phyloP scores from a whole-genome alignment of 2,113 vertebrate genomes.

The Sisor rabdophorus region DNA sequence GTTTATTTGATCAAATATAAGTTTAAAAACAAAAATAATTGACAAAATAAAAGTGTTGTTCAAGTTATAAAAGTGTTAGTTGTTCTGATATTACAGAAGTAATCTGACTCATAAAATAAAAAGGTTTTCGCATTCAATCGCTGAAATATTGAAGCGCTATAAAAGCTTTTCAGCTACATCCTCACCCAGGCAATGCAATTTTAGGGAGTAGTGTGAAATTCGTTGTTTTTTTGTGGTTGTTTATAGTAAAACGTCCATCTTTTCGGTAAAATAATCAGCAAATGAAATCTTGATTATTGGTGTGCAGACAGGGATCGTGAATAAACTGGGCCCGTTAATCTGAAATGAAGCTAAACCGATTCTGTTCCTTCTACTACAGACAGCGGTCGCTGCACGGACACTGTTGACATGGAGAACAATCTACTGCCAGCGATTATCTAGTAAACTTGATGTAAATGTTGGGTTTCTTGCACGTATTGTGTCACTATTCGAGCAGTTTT shows the following conservation, averaged over 20 bases:
- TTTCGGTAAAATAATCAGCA: background rate
- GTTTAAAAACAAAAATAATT: background rate
- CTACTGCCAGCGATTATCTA: conserved; percentile 48
- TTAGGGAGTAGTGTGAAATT: background rate
- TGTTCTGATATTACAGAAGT: background rate
- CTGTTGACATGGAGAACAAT: conserved; percentile 70
- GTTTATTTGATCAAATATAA: background rate
- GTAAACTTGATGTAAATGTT: conserved; percentile 54
- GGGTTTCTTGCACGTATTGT: conserved; percentile 39
- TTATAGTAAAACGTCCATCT: background rate
- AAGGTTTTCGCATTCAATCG: background rate
- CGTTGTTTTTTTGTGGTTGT: background rate
- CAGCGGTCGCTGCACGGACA: conserved; percentile 61
- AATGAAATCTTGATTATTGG: background rate
- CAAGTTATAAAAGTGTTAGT: too few species aligned
- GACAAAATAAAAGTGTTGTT: too few species aligned
- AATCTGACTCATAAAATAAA: too few species aligned
- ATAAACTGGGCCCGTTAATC: conserved; percentile 20
- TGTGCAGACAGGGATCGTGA: background rate
- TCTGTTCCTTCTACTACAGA: conserved; percentile 61
- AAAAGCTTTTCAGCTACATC: background rate
- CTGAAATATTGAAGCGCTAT: background rate
- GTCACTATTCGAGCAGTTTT: conserved; percentile 10
- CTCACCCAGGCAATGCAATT: too few species aligned
- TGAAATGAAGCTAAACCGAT: conserved; percentile 42